phyloP scores from a whole-genome alignment of 2,888 invertebrate species.

The Creontiades dilutus region DNA sequence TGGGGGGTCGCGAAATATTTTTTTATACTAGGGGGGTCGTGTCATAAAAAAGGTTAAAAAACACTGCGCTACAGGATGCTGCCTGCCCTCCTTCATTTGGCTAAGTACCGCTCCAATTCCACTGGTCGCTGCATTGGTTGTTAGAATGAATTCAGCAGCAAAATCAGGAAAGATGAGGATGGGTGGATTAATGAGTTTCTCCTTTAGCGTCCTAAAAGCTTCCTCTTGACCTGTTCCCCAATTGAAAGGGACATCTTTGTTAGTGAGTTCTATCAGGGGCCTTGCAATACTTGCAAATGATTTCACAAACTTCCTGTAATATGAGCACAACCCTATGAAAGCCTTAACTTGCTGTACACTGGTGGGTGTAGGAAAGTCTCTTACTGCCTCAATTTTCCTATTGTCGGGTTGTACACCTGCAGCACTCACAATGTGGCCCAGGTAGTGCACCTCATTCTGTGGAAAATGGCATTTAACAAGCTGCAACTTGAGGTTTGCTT shows the following conservation, averaged over 20 bases:
- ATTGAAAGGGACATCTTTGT: neutral
- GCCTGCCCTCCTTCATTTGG: neutral
- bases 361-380: neutral
- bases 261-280: neutral
- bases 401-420: neutral
- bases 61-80: too few species aligned
- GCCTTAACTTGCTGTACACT: neutral
- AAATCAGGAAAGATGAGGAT: constrained; percentile 12
- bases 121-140: neutral
- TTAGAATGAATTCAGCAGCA: neutral
- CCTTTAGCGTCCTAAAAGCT: neutral
- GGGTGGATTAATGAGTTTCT: neutral
- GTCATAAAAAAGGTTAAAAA: too few species aligned
- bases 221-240: neutral
- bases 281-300: neutral
- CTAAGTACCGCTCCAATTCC: neutral
- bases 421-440: neutral
- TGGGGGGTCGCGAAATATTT: too few species aligned
- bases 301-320: neutral
- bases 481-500: neutral
- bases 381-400: neutral
- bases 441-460: neutral
- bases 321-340: neutral
- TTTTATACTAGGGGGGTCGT: too few species aligned
- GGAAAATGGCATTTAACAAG: neutral